Percentiles rank a stretch among this genome's conserved stretches.
These are phyloP conservation scores for Drosophila serrata DNA, from an alignment of 1,140 invertebrate genomes.

Conservation along the genomic window DNA sequence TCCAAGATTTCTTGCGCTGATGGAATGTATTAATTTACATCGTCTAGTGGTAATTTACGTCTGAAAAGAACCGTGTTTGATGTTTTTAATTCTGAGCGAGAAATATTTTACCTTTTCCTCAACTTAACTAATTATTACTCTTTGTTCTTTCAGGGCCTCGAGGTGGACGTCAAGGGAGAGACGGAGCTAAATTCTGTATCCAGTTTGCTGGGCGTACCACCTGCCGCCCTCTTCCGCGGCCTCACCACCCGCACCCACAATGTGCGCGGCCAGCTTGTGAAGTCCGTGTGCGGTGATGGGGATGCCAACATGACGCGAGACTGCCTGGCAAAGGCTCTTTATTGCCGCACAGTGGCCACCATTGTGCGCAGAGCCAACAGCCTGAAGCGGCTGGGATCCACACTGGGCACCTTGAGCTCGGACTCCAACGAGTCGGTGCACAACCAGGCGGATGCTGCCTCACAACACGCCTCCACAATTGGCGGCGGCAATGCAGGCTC, in stretches of 20 bases:
- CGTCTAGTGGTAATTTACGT: conserved; percentile 80
- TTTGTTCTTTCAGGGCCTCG: conserved; percentile 86
- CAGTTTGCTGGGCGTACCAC: conserved; percentile 92
- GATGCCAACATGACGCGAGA: conserved; percentile 95
- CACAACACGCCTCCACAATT: conserved; percentile 94
- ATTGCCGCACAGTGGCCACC: conserved; percentile 97
- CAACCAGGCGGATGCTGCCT: conserved; percentile 93
- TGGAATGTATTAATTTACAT: conserved; percentile 45
- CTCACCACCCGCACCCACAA: conserved; percentile 94
- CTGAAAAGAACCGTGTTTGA: conserved; percentile 74
- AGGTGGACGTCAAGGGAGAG: conserved; percentile 92
- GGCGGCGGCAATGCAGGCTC: conserved; percentile 92
- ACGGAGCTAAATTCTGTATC: conserved; percentile 93
- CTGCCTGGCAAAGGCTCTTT: conserved; percentile 96
- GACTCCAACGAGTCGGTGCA: conserved; percentile 96
- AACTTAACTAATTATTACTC: not conserved
- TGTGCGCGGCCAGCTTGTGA: conserved; percentile 92
- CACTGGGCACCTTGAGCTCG: conserved; percentile 94
- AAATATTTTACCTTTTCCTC: conserved; percentile 52
- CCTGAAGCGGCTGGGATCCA: conserved; percentile 94
- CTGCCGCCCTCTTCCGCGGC: conserved; percentile 91
- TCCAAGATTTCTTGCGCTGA: conserved; percentile 71
- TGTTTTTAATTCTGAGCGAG: conserved; percentile 64
- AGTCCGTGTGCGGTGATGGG: conserved; percentile 93
- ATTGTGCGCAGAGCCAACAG: conserved; percentile 97